These are phyloP conservation scores for Monodelphis domestica DNA, from an alignment of 2,797 vertebrate species.

Conservation along the genomic window DNA sequence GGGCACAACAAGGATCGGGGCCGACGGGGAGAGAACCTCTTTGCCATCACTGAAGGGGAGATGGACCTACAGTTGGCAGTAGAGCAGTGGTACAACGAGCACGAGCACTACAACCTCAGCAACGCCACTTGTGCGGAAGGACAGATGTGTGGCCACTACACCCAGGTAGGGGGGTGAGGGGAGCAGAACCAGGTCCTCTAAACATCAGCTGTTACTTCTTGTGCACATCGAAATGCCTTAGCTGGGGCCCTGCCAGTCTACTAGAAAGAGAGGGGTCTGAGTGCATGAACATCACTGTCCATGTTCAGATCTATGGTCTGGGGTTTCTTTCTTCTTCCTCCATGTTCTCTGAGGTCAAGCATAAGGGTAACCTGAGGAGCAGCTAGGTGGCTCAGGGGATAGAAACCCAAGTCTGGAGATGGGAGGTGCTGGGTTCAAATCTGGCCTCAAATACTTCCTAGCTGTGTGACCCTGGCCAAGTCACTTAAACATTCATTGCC, in stretches of 20 bases:
- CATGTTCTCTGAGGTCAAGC: too few species aligned
- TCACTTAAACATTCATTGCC: too few species aligned
- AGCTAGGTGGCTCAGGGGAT: too few species aligned
- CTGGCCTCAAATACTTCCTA: too few species aligned
- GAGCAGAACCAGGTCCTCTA: background rate
- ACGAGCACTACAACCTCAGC: conserved; percentile 83
- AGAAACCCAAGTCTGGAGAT: too few species aligned
- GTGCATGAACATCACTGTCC: too few species aligned
- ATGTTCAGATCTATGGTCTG: background rate
- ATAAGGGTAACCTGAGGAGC: too few species aligned
- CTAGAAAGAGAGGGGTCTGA: background rate
- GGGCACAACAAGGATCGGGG: conserved; percentile 87
- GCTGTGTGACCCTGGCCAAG: too few species aligned
- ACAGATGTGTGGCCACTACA: conserved; percentile 88
- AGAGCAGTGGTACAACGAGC: conserved; percentile 83
- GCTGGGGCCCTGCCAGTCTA: background rate
- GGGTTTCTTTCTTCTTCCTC: background rate
- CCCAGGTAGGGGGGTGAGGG: conserved; percentile 80
- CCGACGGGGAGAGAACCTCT: conserved; percentile 86
- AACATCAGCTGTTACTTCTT: background rate
- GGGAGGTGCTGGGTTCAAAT: too few species aligned
- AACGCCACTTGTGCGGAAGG: conserved; percentile 71
- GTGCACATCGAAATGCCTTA: background rate
- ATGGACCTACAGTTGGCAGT: conserved; percentile 81
- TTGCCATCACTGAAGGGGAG: conserved; percentile 79